Conservation (phyloP, 2,888 invertebrate species). For the Craniophora ligustri region DNA sequence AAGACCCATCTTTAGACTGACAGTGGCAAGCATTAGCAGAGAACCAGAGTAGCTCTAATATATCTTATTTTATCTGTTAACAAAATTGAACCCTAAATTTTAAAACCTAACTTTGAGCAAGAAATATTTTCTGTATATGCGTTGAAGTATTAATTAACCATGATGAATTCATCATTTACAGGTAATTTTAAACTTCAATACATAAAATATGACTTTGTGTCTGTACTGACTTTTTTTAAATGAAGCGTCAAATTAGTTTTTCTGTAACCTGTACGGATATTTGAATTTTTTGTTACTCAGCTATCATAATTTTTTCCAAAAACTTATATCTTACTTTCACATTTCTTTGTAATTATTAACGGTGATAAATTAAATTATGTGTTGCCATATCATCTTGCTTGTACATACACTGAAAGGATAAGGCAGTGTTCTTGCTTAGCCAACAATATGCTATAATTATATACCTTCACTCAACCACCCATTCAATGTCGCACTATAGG, state of each 20-base stretch:
- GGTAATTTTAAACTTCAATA: slow-evolving; percentile 18
- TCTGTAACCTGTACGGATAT: no score
- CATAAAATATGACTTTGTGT: slow-evolving; percentile 17
- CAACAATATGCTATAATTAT: no score
- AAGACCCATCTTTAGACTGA: no score
- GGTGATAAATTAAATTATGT: no score
- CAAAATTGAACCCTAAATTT: slow-evolving; percentile 13
- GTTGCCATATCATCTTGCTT: no score
- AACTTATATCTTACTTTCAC: neutral
- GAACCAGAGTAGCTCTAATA: no score
- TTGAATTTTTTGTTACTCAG: neutral
- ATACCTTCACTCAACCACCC: no score
- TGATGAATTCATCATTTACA: slow-evolving; percentile 47
- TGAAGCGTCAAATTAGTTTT: slow-evolving; percentile 16
- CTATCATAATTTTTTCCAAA: neutral
- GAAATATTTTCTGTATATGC: slow-evolving; percentile 5
- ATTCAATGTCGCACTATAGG: no score
- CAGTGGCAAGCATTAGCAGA: no score
- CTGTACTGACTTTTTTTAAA: slow-evolving; percentile 10
- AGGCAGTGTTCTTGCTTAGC: no score
- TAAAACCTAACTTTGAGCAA: neutral
- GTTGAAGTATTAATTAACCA: slow-evolving; percentile 42
- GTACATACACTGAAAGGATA: no score
- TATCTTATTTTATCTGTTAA: no score
- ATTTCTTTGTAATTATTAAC: neutral